Base-by-base conservation (phyloP, 2,888 invertebrate species). In the Platerodrilus igneus region DNA sequence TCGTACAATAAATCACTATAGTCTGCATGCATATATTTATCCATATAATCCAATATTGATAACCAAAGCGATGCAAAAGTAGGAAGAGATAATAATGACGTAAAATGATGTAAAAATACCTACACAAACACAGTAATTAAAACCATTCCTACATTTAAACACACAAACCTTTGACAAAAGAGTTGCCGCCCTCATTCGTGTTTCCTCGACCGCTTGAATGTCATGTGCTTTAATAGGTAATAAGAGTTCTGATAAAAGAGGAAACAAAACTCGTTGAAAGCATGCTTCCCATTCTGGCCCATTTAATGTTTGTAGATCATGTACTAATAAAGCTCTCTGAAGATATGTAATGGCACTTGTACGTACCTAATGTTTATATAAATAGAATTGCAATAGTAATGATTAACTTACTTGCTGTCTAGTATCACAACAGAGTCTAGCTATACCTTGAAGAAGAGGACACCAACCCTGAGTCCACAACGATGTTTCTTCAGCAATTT, bases 401-500 rank as follows among this genome's bases (percentile, higher is more conserved):
- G 15, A 18, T 1, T 17, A 8, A 55, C 52, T 52, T 52, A 81
- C 86, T 72, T 86, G 83, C 63, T 87, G 79, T 42, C 97, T 75
- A 16, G 83, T 76, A 67, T 99, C 97, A 57, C 93, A 94, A 58
- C 96, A 96, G 37, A 97, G 75, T 23, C 94, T 77, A 0, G 95
- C 94, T 51, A 99, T 97, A 1, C 95, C 93, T 69, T 97, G 96
- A 11, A 99, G 69, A 6, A 99, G 70, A 0, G 99, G 97, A 63
- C 93, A 90, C 95, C 97, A 97, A 22, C 94, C 95, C 37, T 89
- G 86, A 13, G 84, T 79, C 97, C 97, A 99, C 2, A 97, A 66
- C 6, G 90, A 87, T 9, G 33, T 41, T 17, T 81, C 66, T 59
- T 77, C 63, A 59, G 64, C 60, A 10, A 67, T 59, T 9, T 71